A percentile compares a stretch with the other conserved stretches of the same genome.
phyloP scores from a whole-genome alignment of 2,113 vertebrate genomes.

The Sclerurus mexicanus region DNA sequence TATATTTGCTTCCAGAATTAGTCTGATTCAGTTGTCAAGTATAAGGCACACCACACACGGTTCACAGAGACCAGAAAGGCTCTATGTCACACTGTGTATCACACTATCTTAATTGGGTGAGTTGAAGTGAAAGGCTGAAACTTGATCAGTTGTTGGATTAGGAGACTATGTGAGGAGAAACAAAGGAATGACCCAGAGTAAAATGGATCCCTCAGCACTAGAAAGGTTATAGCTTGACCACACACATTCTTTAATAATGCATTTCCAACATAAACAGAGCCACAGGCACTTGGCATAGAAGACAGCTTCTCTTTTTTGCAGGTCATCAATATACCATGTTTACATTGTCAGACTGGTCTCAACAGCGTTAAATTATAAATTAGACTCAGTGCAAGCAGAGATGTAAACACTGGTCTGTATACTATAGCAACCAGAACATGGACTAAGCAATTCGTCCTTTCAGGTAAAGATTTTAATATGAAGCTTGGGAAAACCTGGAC shows the following conservation, averaged over 20 bases:
- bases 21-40: background rate
- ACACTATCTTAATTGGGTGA: constrained; percentile 4
- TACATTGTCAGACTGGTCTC: constrained; percentile 57
- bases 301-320: constrained; percentile 64
- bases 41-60: background rate
- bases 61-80: background rate
- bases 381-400: constrained; percentile 10
- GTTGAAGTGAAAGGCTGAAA: constrained; percentile 48
- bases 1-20: background rate
- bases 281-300: constrained; percentile 49
- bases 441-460: background rate
- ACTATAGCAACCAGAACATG: background rate
- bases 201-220: constrained; percentile 21
- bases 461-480: constrained; percentile 51
- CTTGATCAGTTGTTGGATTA: constrained; percentile 43
- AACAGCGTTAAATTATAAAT: constrained; percentile 64
- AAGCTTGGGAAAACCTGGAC: constrained; percentile 26
- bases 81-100: background rate
- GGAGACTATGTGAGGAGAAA: constrained; percentile 41
- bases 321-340: constrained; percentile 63
- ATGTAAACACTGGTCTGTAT: constrained; percentile 47
- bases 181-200: constrained; percentile 50
- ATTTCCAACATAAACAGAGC: constrained; percentile 65
- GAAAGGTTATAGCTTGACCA: constrained; percentile 58
- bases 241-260: constrained; percentile 65